Conservation (phyloP, 2,797 vertebrate genomes). For the Spinus pinus region DNA sequence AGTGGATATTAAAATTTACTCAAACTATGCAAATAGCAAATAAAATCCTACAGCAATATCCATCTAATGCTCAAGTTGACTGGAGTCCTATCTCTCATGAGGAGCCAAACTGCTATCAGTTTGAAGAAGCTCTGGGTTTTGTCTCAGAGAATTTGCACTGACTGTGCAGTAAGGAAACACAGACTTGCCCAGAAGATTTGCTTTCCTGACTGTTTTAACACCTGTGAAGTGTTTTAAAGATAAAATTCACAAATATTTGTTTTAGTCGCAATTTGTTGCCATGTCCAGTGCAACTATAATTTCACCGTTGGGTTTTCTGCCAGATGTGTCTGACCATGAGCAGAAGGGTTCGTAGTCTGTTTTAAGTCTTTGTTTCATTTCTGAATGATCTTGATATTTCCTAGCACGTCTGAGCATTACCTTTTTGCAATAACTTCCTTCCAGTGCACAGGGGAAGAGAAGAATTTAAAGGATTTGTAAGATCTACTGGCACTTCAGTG, state of each 20-base stretch:
- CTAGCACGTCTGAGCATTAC: background rate
- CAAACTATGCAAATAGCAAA: background rate
- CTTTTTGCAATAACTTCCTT: background rate
- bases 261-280: background rate
- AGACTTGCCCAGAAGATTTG: background rate
- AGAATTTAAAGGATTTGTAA: background rate
- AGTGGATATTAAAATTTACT: background rate
- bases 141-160: background rate
- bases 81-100: rapidly evolving
- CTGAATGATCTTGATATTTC: background rate
- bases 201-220: background rate
- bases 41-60: background rate
- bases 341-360: background rate
- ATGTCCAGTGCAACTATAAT: background rate
- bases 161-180: background rate
- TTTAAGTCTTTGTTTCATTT: background rate
- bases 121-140: background rate
- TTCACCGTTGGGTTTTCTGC: background rate
- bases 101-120: background rate
- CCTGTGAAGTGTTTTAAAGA: background rate
- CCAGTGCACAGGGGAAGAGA: background rate
- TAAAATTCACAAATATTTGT: background rate
- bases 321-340: background rate
- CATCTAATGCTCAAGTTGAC: background rate
- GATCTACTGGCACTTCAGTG: background rate